Evolutionary conservation across 2,113 vertebrate species (phyloP), one percentile per base, ranked within the genome.

Genomic region (Dinomys branickii): DNA sequence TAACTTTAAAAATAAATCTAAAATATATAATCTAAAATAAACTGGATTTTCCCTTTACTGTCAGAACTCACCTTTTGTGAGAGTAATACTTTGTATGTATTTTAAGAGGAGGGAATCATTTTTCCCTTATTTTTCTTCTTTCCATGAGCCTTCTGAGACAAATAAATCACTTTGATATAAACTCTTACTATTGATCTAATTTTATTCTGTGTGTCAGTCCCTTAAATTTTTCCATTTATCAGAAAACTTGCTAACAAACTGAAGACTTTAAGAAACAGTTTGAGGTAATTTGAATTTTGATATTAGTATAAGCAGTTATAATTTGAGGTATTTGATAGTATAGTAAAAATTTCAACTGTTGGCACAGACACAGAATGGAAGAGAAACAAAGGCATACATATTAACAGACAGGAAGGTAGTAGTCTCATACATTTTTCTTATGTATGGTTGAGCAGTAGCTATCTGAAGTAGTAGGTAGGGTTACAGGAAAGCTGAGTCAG

Each of bases 121-220:
- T 94, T 67, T 24, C 5, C 61, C 85, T 71, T 47, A 80, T 92
- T 69, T 92, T 3, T 73, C 28, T 20, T 52, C 16, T 65, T 35
- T 58, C 56, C 33, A 80, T 90, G 44, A 86, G 13, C 10, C 11
- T 92, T 92, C 10, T 88, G 58, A 77, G 33, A 77, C 5, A 65
- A 85, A 85, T 78, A 89, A 59, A 89, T 89, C 59, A 93, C 26
- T 85, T 61, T 71, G 52, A 78, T 10, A 59, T 80, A 89, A 26
- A 71, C 12, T 80, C 77, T 88, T 44, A 88, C 17, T 89, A n/a
- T n/a, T 52, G 24, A 69, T 65, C 14, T 82, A 44, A 91, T 54
- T 84, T 84, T 54, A 3, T 47, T 54, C 30, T 56, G 1, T 47
- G 63, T 93, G 78, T 69, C 14, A 83, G 3, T 77, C 33, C 33